Base-by-base conservation (phyloP, 2,113 vertebrate genomes). In the Elanus axillaris region DNA sequence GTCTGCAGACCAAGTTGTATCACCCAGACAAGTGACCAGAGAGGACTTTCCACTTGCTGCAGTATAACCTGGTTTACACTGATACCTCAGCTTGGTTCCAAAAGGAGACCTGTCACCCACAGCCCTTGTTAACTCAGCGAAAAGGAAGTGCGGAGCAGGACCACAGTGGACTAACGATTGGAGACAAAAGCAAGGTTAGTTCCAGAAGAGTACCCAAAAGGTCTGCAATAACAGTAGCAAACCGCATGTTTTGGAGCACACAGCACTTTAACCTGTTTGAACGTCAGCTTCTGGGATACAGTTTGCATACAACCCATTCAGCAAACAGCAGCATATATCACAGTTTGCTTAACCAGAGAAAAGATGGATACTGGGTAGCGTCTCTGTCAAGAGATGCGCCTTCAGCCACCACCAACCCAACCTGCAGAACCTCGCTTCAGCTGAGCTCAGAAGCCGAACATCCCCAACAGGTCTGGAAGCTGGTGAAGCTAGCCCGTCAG, bases 71-170 rank as follows among this genome's bases (percentile, higher is more conserved):
- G 63, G 52, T 6, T 55, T 58, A 32, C 94, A 96, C 18, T 0
- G 13, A 29, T 95, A 96, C 1, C 0, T 36, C 72, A 96, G 38
- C 36, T 3, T 0, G 0, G 84, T 80, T 10, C 53, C 84, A 7
- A 6, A 10, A 10, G 0, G 8, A 34, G 7, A 88, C 17, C 6
- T 38, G n/a, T 11, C 14, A 14, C 13, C 42, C 22, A 8, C 89
- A 7, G 74, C 5, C 1, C 2, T 8, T 1, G 2, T 5, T 1
- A 32, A 7, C 48, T 73, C 45, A 8, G 94, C 92, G 0, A 85
- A 95, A 13, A 59, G 27, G 75, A 94, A 56, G 1, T 0, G 10
- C 2, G 83, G 95, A 23, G 95, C 74, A 16, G 31, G 15, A 13
- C 83, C 92, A 7, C 95, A 96, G 53, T 5, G 8, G 22, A 36